Conservation (phyloP, 2,113 vertebrate species). For the Psettodes erumei region DNA sequence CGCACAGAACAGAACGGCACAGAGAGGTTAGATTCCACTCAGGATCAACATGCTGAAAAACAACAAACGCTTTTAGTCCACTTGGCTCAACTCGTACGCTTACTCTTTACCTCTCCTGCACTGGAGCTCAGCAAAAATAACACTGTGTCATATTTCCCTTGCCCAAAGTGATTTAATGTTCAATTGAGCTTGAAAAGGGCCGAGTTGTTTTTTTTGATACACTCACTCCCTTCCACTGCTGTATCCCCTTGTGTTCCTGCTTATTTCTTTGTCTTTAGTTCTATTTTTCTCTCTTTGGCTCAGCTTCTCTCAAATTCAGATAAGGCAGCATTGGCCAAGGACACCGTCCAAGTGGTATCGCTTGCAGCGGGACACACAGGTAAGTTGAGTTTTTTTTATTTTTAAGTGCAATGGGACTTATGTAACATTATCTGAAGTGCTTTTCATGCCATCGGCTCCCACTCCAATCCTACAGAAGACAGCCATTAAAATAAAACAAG, state of each 20-base stretch:
- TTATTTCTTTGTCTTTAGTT: conserved; percentile 14
- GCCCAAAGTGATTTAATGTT: conserved; percentile 58
- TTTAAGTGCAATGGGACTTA: conserved; percentile 19
- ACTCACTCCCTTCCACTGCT: conserved; percentile 31
- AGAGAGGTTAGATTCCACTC: conserved; percentile 58
- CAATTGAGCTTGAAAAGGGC: conserved; percentile 52
- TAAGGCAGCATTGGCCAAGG: conserved; percentile 13
- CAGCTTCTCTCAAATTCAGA: neutral
- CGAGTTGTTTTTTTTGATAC: conserved; percentile 59
- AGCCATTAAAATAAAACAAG: conserved; percentile 46
- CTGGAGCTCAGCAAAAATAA: conserved; percentile 56
- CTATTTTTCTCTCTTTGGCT: conserved; percentile 4
- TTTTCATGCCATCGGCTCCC: conserved; percentile 49
- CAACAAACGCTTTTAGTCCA: conserved; percentile 61
- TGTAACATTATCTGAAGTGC: conserved; percentile 43
- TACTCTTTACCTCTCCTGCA: conserved; percentile 41
- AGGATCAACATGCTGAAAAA: conserved; percentile 56
- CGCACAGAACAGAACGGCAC: conserved; percentile 19
- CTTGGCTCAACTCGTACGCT: conserved; percentile 45
- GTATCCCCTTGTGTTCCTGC: conserved; percentile 18
- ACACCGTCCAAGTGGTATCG: conserved; percentile 11
- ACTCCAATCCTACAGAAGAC: conserved; percentile 21
- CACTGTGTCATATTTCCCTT: conserved; percentile 59
- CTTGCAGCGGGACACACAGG: conserved; percentile 35
- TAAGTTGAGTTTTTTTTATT: conserved; percentile 25